Evolutionary conservation across 2,797 vertebrate genomes (phyloP).

Genomic region (Onychomys torridus): DNA sequence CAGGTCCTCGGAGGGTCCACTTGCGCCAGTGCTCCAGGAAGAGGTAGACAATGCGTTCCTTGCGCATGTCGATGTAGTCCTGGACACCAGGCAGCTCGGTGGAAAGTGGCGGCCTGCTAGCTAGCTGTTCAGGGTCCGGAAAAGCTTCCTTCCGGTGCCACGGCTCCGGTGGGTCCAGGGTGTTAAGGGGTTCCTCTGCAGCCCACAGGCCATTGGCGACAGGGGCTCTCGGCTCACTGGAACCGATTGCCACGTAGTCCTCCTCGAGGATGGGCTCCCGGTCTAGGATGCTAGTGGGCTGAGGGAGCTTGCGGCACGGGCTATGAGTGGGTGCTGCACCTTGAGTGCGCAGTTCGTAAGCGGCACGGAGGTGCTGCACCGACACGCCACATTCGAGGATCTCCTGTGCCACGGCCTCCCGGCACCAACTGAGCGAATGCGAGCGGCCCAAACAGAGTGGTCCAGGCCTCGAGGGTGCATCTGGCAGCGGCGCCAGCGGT

Average conservation of each 20-base stretch:
- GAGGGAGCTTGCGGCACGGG: conserved; percentile 87
- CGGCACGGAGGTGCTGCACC: conserved; percentile 95
- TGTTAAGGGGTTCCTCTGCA: neutral
- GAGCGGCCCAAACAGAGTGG: conserved; percentile 89
- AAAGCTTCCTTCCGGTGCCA: conserved; percentile 66
- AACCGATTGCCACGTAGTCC: conserved; percentile 80
- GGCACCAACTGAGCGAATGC: conserved; percentile 93
- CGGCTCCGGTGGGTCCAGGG: neutral
- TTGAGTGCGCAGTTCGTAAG: conserved; percentile 92
- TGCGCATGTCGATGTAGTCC: conserved; percentile 93
- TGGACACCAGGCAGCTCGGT: conserved; percentile 91
- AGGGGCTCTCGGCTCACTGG: conserved; percentile 15
- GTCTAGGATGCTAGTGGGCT: conserved; percentile 87
- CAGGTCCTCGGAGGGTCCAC: conserved; percentile 90
- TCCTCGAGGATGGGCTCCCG: conserved; percentile 90
- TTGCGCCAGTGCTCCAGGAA: conserved; percentile 98
- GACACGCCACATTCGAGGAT: conserved; percentile 96
- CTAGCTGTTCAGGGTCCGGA: conserved; percentile 88
- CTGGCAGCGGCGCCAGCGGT: conserved; percentile 79
- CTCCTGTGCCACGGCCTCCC: conserved; percentile 94
- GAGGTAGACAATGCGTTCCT: conserved; percentile 95
- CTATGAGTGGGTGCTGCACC: conserved; percentile 75
- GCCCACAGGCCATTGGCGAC: neutral
- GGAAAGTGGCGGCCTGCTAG: conserved; percentile 89
- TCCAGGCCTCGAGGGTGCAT: conserved; percentile 76